Percentiles rank a stretch among this genome's conserved stretches.
phyloP scores from a whole-genome alignment of 2,888 invertebrate genomes.

The Lasioglossum oenotherae region DNA sequence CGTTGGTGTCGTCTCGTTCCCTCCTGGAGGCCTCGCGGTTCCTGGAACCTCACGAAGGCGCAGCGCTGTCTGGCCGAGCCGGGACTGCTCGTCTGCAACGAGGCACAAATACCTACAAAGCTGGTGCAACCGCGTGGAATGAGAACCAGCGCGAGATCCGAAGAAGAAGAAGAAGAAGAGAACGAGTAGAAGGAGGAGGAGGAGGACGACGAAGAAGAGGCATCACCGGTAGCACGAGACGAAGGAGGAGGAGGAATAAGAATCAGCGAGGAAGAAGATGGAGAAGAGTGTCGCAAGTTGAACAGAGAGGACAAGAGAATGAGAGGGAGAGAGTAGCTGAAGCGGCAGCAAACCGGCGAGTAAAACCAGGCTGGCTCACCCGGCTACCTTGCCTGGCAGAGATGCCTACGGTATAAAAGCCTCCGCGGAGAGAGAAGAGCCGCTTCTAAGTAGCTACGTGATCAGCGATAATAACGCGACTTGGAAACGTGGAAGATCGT shows the following conservation, averaged over 20 bases:
- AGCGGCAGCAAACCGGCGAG: constrained; percentile 72
- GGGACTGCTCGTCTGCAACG: constrained; percentile 71
- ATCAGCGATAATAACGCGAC: constrained; percentile 83
- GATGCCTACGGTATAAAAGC: constrained; percentile 75
- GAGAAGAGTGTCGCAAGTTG: not conserved
- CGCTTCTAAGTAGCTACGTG: constrained; percentile 84
- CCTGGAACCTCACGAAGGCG: constrained; percentile 79
- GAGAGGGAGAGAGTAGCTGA: constrained; percentile 44
- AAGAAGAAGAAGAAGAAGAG: constrained; percentile 15
- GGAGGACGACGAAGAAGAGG: constrained; percentile 31
- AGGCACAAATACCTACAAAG: constrained; percentile 71
- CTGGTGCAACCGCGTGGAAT: constrained; percentile 43
- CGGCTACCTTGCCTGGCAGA: constrained; percentile 69
- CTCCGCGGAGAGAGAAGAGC: constrained; percentile 69
- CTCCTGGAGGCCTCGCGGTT: constrained; percentile 71
- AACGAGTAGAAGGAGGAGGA: constrained; percentile 10
- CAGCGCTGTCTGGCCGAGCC: constrained; percentile 81
- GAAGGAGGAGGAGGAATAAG: constrained; percentile 45
- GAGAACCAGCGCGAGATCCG: constrained; percentile 63
- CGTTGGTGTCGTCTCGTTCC: constrained; percentile 57
- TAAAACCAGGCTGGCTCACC: constrained; percentile 80
- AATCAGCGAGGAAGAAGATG: constrained; percentile 26
- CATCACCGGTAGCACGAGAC: constrained; percentile 9
- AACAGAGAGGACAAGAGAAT: constrained; percentile 33
- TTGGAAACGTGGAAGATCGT: constrained; percentile 77